phyloP scores from a whole-genome alignment of 2,113 vertebrate species.

The Gobius niger region DNA sequence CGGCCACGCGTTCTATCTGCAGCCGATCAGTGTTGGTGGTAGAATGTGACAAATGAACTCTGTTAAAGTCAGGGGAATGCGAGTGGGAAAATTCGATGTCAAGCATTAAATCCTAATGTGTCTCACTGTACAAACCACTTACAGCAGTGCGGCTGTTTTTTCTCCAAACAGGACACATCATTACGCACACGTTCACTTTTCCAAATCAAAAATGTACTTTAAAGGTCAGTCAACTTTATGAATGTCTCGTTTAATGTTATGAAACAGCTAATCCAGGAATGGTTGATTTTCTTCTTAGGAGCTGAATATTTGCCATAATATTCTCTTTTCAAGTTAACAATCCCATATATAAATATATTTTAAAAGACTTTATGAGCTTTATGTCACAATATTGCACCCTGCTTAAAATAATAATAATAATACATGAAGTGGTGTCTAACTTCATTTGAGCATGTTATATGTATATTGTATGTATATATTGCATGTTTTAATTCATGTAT shows the following conservation, averaged over 20 bases:
- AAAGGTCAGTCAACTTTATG: background rate
- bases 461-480: too few species aligned
- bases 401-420: too few species aligned
- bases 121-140: slow-evolving; percentile 23
- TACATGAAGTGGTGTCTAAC: too few species aligned
- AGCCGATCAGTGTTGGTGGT: background rate
- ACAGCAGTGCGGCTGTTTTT: slow-evolving; percentile 18
- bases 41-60: background rate
- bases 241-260: background rate
- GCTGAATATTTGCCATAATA: too few species aligned
- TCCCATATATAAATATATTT: too few species aligned
- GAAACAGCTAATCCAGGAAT: background rate
- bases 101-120: slow-evolving; percentile 35
- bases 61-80: slow-evolving; percentile 2
- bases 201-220: background rate
- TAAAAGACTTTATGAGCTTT: too few species aligned
- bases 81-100: slow-evolving; percentile 34
- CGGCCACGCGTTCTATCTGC: background rate
- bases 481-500: too few species aligned
- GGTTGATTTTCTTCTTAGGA: too few species aligned
- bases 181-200: slow-evolving; percentile 4
- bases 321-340: too few species aligned
- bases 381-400: too few species aligned
- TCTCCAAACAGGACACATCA: slow-evolving; percentile 20
- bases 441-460: too few species aligned